Conservation (phyloP, 2,888 invertebrate species). For the Caenorhabditis plicata region DNA sequence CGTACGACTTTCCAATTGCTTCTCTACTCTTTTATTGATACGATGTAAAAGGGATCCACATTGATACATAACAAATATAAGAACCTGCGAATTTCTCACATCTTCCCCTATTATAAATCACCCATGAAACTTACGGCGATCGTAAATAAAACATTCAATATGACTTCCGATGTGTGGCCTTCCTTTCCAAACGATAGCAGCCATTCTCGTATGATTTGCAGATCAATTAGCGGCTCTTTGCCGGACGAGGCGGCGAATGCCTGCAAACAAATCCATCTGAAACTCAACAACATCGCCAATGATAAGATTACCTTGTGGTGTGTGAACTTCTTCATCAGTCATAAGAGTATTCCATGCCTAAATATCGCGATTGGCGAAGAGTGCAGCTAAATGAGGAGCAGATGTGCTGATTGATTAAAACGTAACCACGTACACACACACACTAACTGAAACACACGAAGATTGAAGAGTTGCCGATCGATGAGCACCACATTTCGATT, state of each 20-base stretch:
- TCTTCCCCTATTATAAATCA: not conserved
- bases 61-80: constrained; percentile 40
- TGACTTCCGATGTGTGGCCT: constrained; percentile 27
- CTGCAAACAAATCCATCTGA: too few species aligned
- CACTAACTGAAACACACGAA: too few species aligned
- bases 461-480: too few species aligned
- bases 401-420: too few species aligned
- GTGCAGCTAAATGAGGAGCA: too few species aligned
- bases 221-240: constrained; percentile 26
- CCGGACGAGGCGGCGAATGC: constrained; percentile 26
- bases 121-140: constrained; percentile 15
- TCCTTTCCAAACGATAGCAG: constrained; percentile 26
- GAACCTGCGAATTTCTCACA: constrained; percentile 17
- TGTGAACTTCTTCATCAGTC: constrained; percentile 30
- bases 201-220: constrained; percentile 22
- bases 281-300: not conserved
- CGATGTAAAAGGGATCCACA: constrained; percentile 28
- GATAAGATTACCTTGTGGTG: constrained; percentile 10
- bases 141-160: constrained; percentile 21
- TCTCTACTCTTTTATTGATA: constrained; percentile 26
- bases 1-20: constrained; percentile 22
- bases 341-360: too few species aligned
- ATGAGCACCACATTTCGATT: too few species aligned
- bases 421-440: too few species aligned
- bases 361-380: too few species aligned